These are phyloP conservation scores for Drosophila carrolli DNA, from an alignment of 1,140 invertebrate species.

Conservation along the genomic window DNA sequence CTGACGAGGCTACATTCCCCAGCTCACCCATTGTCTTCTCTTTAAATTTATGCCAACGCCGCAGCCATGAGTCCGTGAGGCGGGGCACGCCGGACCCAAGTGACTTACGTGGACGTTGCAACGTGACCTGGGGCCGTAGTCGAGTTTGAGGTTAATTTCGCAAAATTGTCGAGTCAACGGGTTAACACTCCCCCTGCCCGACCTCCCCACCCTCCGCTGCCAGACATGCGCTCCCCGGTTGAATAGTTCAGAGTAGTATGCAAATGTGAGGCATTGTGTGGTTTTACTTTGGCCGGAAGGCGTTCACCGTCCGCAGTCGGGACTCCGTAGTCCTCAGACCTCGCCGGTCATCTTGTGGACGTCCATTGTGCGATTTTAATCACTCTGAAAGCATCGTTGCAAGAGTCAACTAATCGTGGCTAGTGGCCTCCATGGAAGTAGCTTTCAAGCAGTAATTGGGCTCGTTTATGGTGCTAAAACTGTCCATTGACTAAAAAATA, in stretches of 20 bases:
- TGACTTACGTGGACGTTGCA: constrained; percentile 75
- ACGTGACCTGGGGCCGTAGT: constrained; percentile 75
- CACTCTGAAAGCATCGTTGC: constrained; percentile 69
- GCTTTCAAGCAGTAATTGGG: constrained; percentile 38
- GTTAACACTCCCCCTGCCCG: constrained; percentile 21
- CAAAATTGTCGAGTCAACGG: constrained; percentile 82
- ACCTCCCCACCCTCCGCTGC: neutral
- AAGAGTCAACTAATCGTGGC: constrained; percentile 68
- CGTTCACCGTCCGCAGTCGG: constrained; percentile 22
- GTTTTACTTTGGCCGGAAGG: constrained; percentile 75
- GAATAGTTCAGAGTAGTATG: constrained; percentile 76
- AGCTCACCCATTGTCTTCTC: constrained; percentile 50
- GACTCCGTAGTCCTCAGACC: constrained; percentile 4
- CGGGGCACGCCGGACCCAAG: constrained; percentile 50
- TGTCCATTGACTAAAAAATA: too few species aligned
- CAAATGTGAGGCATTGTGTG: constrained; percentile 79
- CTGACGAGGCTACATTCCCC: constrained; percentile 56
- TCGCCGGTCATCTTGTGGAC: constrained; percentile 61
- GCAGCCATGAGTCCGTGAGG: constrained; percentile 32
- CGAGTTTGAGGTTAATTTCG: constrained; percentile 80
- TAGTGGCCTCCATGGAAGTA: constrained; percentile 53
- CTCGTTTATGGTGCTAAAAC: neutral
- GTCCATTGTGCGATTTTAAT: constrained; percentile 73
- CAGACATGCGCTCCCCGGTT: constrained; percentile 22
- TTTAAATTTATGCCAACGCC: constrained; percentile 81